These are phyloP conservation scores for Dermolepida albohirtum DNA, from an alignment of 2,888 invertebrate genomes.

Conservation along the genomic window DNA sequence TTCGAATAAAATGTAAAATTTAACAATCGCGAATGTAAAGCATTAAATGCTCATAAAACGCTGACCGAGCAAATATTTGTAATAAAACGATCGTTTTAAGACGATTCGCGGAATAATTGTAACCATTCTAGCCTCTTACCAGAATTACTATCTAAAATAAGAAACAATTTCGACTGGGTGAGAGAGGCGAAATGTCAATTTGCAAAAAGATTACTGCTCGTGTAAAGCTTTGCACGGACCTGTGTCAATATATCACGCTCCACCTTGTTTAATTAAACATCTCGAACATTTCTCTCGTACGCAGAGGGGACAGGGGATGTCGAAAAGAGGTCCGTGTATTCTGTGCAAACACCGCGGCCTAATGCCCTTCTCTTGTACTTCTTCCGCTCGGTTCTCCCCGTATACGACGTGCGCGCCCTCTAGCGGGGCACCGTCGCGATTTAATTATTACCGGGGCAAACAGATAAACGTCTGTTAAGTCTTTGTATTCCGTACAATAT, in stretches of 20 bases:
- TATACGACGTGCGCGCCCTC: constrained; percentile 31
- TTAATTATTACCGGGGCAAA: constrained; percentile 35
- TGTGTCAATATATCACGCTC: constrained; percentile 53
- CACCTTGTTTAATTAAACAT: constrained; percentile 54
- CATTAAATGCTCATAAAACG: too few species aligned
- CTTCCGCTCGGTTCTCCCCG: constrained; percentile 52
- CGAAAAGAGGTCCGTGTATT: constrained; percentile 46
- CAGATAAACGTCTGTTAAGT: constrained; percentile 18
- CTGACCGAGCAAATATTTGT: not conserved
- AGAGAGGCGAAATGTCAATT: constrained; percentile 31
- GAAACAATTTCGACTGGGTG: constrained; percentile 30
- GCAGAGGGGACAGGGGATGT: not conserved
- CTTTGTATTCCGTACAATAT: too few species aligned
- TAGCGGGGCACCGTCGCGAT: constrained; percentile 30
- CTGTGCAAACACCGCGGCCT: constrained; percentile 51
- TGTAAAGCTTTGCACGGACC: constrained; percentile 50
- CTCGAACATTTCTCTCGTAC: constrained; percentile 41
- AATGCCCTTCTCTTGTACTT: constrained; percentile 57
- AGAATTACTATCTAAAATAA: constrained; percentile 35
- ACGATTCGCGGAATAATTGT: not conserved
- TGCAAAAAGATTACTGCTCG: constrained; percentile 38
- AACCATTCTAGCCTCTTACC: not conserved
- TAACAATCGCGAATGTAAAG: too few species aligned
- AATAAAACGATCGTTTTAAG: too few species aligned
- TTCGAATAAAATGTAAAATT: too few species aligned